Base-by-base conservation (phyloP, 2,888 invertebrate species). In the Dynastes grantii region DNA sequence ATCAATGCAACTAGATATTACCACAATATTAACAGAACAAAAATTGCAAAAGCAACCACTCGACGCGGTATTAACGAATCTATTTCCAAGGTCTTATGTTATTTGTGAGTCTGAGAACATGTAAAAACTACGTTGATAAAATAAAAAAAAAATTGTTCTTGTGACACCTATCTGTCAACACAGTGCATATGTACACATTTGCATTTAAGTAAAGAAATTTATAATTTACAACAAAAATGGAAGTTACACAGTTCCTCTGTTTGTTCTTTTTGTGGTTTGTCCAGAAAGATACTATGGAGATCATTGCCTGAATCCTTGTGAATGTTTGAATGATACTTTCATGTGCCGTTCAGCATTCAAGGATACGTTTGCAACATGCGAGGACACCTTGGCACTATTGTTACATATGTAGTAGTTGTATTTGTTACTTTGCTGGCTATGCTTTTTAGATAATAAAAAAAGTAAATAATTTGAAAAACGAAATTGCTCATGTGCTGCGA, bases 271-370 rank as follows among this genome's bases (percentile, higher is more conserved):
- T 89, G 53, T 88, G 96, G 96, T 95, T 85, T 97, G 97, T 83
- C 96, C 97, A 0, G 96, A 96, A 88, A 97, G 97, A 22, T 97
- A 95, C 88, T 96, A 92, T 87, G 97, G 97, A 22, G 94, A 95
- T 84, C 95, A 96, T 86, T 97, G 97, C 87, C 95, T 96, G 94
- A 90, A 92, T 76, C 91, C 93, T 0, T 97, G 97, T 88, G 92
- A 93, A 84, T 95, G 95, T 83, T 90, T 91, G 76, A 93, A 92
- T 64, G 92, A 93, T 61, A 94, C 94, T 87, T 96, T 94, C 90
- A 92, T 93, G 79, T 97, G 97, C 85, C 95, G 97, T 87, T 93
- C 96, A 11, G 93, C 93, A 1, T 4, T 4, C 89, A 91, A 1
- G 97, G 97, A 16, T 97, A 97, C 87, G 90, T 93, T 27, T 97